Percentiles rank a stretch among this genome's conserved stretches.
Conservation (phyloP, 2,888 invertebrate species). For the Fissipunctia ypsillon region DNA sequence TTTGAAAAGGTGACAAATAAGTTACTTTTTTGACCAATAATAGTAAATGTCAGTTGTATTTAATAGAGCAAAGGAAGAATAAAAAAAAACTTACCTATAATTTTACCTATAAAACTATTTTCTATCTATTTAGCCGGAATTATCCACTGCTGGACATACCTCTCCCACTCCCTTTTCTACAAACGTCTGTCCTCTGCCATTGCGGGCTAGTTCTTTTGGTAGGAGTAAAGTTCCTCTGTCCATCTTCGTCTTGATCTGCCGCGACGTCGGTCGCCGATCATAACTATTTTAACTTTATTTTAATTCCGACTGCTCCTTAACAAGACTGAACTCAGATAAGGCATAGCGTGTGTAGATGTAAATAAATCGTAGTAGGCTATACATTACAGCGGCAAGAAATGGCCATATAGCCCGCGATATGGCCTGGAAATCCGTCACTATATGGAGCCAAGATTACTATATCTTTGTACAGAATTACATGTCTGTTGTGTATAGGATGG, state of each 20-base stretch:
- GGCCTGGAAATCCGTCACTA: slow-evolving; percentile 28
- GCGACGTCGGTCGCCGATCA: neutral
- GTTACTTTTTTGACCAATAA: no score
- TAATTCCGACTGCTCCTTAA: neutral
- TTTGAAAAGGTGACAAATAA: no score
- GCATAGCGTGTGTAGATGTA: slow-evolving; percentile 20
- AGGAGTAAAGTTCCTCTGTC: neutral
- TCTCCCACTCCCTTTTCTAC: no score
- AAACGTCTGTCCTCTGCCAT: neutral
- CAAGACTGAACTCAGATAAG: neutral
- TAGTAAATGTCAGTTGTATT: no score
- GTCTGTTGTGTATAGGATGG: neutral
- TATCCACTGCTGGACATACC: no score
- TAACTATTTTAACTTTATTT: neutral
- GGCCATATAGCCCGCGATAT: slow-evolving; percentile 1
- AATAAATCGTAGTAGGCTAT: slow-evolving; percentile 51
- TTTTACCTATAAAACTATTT: no score
- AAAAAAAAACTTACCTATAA: no score
- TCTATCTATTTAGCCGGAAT: no score
- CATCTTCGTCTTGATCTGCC: neutral
- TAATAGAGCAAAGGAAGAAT: no score
- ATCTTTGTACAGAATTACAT: neutral
- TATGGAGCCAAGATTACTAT: slow-evolving; percentile 25
- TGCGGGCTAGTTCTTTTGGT: neutral
- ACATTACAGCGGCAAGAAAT: slow-evolving; percentile 44